phyloP scores from a whole-genome alignment of 2,888 invertebrate species.

The Cantharis rustica region DNA sequence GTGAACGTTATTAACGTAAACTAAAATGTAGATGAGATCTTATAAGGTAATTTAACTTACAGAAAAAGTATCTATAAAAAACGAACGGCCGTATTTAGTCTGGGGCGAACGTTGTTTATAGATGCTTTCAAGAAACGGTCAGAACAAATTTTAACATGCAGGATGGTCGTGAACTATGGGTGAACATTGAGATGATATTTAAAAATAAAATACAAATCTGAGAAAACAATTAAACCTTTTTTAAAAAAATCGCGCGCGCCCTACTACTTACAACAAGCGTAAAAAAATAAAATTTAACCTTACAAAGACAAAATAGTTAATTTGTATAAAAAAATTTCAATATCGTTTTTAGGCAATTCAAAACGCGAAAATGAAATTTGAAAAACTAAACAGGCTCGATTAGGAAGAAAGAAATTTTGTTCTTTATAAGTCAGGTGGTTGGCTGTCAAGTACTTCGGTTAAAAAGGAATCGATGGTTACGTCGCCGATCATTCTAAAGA shows the following conservation, averaged over 20 bases:
- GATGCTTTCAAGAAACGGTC: not conserved
- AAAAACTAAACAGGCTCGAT: not conserved
- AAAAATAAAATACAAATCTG: not conserved
- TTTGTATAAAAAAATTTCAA: not conserved
- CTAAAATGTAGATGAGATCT: not conserved
- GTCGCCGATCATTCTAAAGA: constrained; percentile 89
- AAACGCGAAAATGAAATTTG: not conserved
- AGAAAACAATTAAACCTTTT: not conserved
- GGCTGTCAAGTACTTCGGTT: constrained; percentile 77
- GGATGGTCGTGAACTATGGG: not conserved
- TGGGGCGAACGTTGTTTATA: not conserved
- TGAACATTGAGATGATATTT: not conserved
- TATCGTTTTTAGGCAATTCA: not conserved
- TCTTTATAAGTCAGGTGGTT: constrained; percentile 56
- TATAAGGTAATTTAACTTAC: not conserved
- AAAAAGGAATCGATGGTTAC: constrained; percentile 84
- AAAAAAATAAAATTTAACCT: not conserved
- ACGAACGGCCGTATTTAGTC: not conserved
- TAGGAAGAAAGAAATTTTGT: not conserved
- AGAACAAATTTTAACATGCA: not conserved
- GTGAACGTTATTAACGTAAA: not conserved
- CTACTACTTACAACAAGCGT: not conserved
- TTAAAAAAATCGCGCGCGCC: not conserved
- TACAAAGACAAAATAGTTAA: not conserved
- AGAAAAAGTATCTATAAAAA: not conserved